These are phyloP conservation scores for Diarsia dahlii DNA, from an alignment of 2,888 invertebrate species.

Conservation along the genomic window DNA sequence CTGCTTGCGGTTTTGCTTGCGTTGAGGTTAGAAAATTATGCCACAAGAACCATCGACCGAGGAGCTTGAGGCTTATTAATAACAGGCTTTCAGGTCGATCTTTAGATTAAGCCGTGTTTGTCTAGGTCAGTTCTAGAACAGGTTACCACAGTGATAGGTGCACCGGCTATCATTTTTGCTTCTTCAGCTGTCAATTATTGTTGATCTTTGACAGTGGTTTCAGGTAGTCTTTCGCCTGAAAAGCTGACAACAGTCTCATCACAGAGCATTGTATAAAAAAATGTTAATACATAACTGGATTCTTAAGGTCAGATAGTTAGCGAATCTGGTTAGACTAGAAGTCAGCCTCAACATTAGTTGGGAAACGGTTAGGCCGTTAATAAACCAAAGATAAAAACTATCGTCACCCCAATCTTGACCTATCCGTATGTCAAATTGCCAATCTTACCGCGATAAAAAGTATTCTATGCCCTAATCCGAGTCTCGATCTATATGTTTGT, in stretches of 20 bases:
- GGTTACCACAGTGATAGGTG: too few species aligned
- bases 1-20: neutral
- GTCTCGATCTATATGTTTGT: neutral
- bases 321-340: neutral
- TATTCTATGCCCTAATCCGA: neutral
- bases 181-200: too few species aligned
- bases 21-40: neutral
- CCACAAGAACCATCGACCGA: neutral
- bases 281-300: too few species aligned
- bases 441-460: fast-evolving
- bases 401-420: neutral
- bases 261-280: too few species aligned
- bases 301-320: too few species aligned
- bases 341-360: neutral
- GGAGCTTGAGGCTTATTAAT: neutral
- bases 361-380: neutral
- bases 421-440: neutral
- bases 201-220: too few species aligned
- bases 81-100: neutral
- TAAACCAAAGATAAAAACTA: neutral
- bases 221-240: too few species aligned
- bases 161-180: too few species aligned
- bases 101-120: neutral
- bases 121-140: too few species aligned
- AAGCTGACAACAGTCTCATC: too few species aligned